A percentile compares a stretch with the other conserved stretches of the same genome.
Evolutionary conservation across 2,888 invertebrate genomes (phyloP).

Genomic region (Pyrocoelia pectoralis): DNA sequence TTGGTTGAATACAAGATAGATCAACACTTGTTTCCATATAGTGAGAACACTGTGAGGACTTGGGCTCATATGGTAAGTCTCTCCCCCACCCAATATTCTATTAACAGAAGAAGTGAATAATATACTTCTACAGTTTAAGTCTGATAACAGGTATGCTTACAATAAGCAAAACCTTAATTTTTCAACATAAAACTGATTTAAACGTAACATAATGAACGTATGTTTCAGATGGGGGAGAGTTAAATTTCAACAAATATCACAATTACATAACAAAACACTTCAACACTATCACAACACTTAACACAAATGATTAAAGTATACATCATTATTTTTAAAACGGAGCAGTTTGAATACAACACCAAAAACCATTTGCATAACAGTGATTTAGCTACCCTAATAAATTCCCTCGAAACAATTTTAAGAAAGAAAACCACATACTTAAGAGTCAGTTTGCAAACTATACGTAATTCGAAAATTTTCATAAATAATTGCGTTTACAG

Average conservation of each 20-base stretch:
- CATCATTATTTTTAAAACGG: no score
- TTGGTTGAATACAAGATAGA: constrained; percentile 16
- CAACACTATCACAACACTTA: not conserved
- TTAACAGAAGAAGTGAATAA: constrained; percentile 68
- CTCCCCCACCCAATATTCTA: constrained; percentile 66
- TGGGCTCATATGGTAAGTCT: constrained; percentile 60
- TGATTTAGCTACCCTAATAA: no score
- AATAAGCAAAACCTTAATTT: constrained; percentile 9
- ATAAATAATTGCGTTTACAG: no score
- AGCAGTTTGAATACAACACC: no score
- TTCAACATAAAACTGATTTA: constrained; percentile 8
- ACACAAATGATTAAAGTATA: no score
- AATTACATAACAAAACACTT: not conserved
- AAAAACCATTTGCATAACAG: no score
- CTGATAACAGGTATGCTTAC: constrained; percentile 25
- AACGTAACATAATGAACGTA: constrained; percentile 51
- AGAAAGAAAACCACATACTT: no score
- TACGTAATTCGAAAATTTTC: no score
- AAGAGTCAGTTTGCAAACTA: no score
- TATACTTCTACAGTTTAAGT: constrained; percentile 39
- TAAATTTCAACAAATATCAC: not conserved
- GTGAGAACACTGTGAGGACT: constrained; percentile 42
- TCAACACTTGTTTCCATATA: constrained; percentile 40
- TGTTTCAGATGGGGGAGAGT: constrained; percentile 49
- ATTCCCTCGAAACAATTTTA: no score